phyloP scores from a whole-genome alignment of 2,113 vertebrate genomes.

The Pandion haliaetus region DNA sequence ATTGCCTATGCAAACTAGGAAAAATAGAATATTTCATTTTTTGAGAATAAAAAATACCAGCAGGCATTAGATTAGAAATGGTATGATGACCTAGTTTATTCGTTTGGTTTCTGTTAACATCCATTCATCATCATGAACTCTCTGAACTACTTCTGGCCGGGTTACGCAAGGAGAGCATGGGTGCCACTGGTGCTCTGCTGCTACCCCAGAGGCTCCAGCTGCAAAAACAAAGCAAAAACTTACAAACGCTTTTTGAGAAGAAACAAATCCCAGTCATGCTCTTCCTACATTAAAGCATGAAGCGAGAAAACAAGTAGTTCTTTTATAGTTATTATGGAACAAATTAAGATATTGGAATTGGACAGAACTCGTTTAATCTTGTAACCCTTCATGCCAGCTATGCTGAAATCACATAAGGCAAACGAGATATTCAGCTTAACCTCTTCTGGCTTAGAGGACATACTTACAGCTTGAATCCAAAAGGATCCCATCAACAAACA shows the following conservation, averaged over 20 bases:
- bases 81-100: not conserved
- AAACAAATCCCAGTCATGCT: not conserved
- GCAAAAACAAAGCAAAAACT: not conserved
- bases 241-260: not conserved
- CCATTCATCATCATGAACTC: not conserved
- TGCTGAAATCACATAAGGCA: not conserved
- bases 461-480: not conserved
- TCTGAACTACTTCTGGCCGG: not conserved
- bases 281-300: not conserved
- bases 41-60: not conserved
- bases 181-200: not conserved
- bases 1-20: not conserved
- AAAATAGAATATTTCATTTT: not conserved
- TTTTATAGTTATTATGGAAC: not conserved
- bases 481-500: not conserved
- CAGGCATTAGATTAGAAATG: not conserved
- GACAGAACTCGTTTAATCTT: not conserved
- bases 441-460: not conserved
- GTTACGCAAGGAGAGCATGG: not conserved
- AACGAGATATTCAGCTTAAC: not conserved
- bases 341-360: not conserved
- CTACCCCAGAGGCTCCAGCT: not conserved
- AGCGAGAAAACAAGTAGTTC: not conserved
- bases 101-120: not conserved
- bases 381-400: not conserved